phyloP scores from a whole-genome alignment of 2,888 invertebrate genomes.

The Acanthococcus lagerstroemiae region DNA sequence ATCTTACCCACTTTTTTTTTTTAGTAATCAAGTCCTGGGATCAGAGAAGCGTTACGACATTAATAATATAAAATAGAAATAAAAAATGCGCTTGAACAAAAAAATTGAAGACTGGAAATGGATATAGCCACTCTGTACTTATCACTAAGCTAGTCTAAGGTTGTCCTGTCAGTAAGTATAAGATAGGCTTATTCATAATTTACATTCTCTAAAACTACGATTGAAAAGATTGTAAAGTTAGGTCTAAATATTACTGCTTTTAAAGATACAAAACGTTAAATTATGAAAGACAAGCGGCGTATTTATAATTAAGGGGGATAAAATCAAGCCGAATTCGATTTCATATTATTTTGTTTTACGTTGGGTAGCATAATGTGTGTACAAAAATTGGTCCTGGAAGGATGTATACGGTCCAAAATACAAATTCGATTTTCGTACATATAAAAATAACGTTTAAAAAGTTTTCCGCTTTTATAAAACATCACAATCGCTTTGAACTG shows the following conservation, averaged over 20 bases:
- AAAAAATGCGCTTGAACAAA: no score
- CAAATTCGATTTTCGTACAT: neutral
- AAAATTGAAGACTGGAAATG: no score
- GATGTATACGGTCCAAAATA: neutral
- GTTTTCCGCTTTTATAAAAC: slow-evolving; percentile 16
- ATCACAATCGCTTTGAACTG: slow-evolving; percentile 27
- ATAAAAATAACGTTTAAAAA: slow-evolving; percentile 4
- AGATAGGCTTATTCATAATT: no score
- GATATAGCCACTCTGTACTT: no score
- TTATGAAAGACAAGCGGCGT: slow-evolving; percentile 28
- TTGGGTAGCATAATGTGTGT: neutral
- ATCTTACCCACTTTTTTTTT: slow-evolving; percentile 20
- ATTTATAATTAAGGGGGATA: no score
- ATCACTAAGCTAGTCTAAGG: no score
- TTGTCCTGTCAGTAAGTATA: no score
- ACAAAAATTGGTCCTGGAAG: neutral
- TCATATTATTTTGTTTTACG: neutral
- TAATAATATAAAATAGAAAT: no score
- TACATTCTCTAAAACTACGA: no score
- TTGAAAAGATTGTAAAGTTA: no score
- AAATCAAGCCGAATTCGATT: no score
- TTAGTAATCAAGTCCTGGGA: slow-evolving; percentile 7
- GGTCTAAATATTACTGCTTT: no score
- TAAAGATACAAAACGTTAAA: slow-evolving; percentile 5
- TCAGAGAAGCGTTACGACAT: slow-evolving; percentile 3